These are phyloP conservation scores for Nansenia antarctica DNA, from an alignment of 2,113 vertebrate genomes.

Conservation along the genomic window DNA sequence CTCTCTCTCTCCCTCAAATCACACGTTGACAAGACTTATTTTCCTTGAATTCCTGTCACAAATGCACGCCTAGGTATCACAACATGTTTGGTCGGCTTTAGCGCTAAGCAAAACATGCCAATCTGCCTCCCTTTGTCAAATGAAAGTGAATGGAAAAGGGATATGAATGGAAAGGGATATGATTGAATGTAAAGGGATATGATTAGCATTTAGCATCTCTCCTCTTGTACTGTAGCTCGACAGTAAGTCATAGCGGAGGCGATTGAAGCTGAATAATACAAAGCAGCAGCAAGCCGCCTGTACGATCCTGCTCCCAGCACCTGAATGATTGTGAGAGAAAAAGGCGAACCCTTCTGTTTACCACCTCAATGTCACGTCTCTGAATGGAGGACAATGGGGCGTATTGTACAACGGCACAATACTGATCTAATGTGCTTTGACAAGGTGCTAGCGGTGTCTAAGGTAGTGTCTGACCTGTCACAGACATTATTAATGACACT, in stretches of 20 bases:
- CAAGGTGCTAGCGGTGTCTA: constrained; percentile 37
- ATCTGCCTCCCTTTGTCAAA: not conserved
- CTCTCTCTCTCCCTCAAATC: not conserved
- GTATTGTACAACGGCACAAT: constrained; percentile 50
- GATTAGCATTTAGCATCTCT: not conserved
- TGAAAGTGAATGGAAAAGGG: no score
- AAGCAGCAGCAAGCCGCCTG: constrained; percentile 16
- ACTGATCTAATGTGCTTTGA: constrained; percentile 54
- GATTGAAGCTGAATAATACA: constrained; percentile 33
- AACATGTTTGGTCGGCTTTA: not conserved
- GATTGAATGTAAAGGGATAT: not conserved
- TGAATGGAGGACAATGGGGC: constrained; percentile 41
- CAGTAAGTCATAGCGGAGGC: not conserved
- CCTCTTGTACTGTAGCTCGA: constrained; percentile 34
- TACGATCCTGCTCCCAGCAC: constrained; percentile 32
- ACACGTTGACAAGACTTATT: not conserved
- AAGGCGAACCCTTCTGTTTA: constrained; percentile 37
- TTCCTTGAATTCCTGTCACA: not conserved
- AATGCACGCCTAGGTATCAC: not conserved
- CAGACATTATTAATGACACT: constrained; percentile 47
- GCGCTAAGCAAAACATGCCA: not conserved
- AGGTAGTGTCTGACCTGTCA: constrained; percentile 37
- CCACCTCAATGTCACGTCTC: constrained; percentile 31
- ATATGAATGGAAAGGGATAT: not conserved
- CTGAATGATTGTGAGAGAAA: constrained; percentile 21